Conservation (phyloP, 2,888 invertebrate genomes). For the Unio delphinus region DNA sequence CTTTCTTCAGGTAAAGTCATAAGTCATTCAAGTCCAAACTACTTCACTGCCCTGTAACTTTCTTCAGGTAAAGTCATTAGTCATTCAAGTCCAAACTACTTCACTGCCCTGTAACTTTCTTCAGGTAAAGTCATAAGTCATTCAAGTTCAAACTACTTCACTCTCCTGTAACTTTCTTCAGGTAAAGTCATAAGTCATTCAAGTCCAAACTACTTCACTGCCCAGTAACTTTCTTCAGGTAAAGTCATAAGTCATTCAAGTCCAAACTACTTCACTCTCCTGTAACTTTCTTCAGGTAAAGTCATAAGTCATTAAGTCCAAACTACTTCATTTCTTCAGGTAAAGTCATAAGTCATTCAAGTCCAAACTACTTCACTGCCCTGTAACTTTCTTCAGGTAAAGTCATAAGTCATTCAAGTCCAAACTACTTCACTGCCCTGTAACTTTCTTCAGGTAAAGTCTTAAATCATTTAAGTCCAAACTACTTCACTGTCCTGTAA, state of each 20-base stretch:
- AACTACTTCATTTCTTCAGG: slow-evolving; percentile 76
- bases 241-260: slow-evolving; percentile 1
- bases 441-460: slow-evolving; percentile 83
- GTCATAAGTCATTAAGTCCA: too few relatives aligned
- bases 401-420: not conserved
- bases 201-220: slow-evolving; percentile 74
- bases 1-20: slow-evolving; percentile 79
- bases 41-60: slow-evolving; percentile 87
- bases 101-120: slow-evolving; percentile 92
- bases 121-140: slow-evolving; percentile 71
- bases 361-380: slow-evolving; percentile 76
- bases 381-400: slow-evolving; percentile 87
- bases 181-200: slow-evolving; percentile 29
- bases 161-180: slow-evolving; percentile 95
- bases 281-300: slow-evolving; percentile 84
- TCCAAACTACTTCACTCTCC: slow-evolving; percentile 78
- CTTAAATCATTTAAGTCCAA: too few relatives aligned
- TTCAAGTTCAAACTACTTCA: not conserved
- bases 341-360: slow-evolving; percentile 13
- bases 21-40: not conserved
- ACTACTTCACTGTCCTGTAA: slow-evolving; percentile 83
- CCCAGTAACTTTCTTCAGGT: slow-evolving; percentile 90
- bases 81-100: not conserved
- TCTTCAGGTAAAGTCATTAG: slow-evolving; percentile 76
- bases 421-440: slow-evolving; percentile 79